A percentile compares a stretch with the other conserved stretches of the same genome.
phyloP scores from a whole-genome alignment of 1,140 invertebrate genomes.

The Drusus annulatus region DNA sequence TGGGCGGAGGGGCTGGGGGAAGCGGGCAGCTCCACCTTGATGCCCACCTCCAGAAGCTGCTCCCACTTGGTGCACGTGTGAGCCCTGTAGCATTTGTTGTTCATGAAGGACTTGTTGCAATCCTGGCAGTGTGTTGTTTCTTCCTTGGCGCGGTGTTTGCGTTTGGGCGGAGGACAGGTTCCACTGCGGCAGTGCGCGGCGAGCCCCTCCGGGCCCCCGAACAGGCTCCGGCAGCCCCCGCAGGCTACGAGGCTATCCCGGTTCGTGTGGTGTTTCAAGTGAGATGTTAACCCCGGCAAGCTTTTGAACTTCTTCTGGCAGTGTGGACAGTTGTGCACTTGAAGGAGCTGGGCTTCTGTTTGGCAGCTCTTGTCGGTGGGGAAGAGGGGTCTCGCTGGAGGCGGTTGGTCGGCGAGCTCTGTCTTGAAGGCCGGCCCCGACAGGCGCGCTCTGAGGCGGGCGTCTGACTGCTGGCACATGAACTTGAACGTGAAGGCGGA shows the following conservation, averaged over 20 bases:
- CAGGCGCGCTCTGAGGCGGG: background rate
- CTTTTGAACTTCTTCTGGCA: constrained; percentile 20
- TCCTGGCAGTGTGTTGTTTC: background rate
- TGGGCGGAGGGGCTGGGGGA: no score
- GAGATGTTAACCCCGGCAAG: background rate
- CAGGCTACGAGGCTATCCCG: background rate
- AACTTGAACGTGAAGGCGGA: constrained; percentile 7
- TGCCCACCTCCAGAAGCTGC: background rate
- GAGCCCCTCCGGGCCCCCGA: background rate
- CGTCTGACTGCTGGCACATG: constrained; percentile 24
- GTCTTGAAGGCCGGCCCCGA: background rate
- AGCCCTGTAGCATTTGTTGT: background rate
- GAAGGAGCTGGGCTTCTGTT: background rate
- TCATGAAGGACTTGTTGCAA: background rate
- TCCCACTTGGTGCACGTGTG: background rate
- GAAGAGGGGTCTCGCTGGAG: background rate
- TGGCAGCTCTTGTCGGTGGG: background rate
- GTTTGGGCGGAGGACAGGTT: background rate
- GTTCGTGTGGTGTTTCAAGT: background rate
- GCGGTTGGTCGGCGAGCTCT: background rate
- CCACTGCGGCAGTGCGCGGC: no score
- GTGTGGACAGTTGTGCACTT: constrained; percentile 2
- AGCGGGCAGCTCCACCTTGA: constrained; percentile 6
- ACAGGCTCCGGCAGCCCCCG: background rate
- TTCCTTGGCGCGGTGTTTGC: background rate